phyloP scores from a whole-genome alignment of 2,888 invertebrate genomes.

The Meandrusa payeni region DNA sequence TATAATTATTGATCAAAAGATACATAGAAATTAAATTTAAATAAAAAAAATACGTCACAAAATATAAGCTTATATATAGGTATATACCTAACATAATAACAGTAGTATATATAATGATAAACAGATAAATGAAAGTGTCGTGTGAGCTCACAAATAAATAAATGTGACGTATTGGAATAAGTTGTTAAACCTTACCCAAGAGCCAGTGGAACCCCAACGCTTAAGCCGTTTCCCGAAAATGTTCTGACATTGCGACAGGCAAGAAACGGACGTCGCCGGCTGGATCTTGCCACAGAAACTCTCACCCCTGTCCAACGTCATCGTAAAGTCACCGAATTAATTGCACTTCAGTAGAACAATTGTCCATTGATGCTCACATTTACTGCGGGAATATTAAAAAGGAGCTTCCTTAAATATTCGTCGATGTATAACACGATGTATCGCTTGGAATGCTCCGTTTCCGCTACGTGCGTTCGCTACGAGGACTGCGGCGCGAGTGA shows the following conservation, averaged over 20 bases:
- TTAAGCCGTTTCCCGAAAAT: conserved; percentile 84
- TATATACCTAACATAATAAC: too few relatives aligned
- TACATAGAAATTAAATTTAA: too few relatives aligned
- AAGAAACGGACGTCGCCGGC: conserved; percentile 74
- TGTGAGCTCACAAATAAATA: too few relatives aligned
- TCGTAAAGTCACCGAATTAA: conserved; percentile 45
- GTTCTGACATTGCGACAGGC: conserved; percentile 81
- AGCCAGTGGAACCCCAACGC: conserved; percentile 88
- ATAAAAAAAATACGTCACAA: too few relatives aligned
- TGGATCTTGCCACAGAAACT: conserved; percentile 73
- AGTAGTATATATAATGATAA: too few relatives aligned
- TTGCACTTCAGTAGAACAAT: conserved; percentile 20
- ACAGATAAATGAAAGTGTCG: too few relatives aligned
- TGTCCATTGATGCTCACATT: conserved; percentile 20
- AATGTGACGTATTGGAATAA: too few relatives aligned
- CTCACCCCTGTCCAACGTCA: conserved; percentile 74
- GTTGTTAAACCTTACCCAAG: conserved; percentile 82
- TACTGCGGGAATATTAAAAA: conserved; percentile 14
- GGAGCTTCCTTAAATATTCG: conserved; percentile 4
- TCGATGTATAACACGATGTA: conserved; percentile 13
- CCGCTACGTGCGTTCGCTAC: conserved; percentile 49
- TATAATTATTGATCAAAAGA: too few relatives aligned
- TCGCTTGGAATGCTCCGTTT: conserved; percentile 18
- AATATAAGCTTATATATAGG: too few relatives aligned
- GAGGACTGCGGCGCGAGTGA: conserved; percentile 41